phyloP scores from a whole-genome alignment of 1,140 invertebrate genomes.

The Laupala kohalensis region DNA sequence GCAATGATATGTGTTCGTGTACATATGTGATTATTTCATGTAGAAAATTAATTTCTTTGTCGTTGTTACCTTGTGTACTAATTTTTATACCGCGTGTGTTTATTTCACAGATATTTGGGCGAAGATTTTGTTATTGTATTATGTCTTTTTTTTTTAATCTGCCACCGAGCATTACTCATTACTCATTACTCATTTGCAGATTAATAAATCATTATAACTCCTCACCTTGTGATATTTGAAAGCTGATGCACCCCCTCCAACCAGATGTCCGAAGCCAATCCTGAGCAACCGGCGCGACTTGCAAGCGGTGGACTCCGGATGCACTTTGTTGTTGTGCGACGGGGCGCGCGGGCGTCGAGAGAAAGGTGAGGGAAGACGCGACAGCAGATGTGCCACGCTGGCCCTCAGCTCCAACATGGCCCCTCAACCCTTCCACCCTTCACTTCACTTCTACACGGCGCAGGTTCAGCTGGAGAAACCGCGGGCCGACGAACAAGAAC shows the following conservation, averaged over 20 bases:
- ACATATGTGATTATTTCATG: no score
- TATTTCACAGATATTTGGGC: no score
- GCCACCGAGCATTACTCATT: no score
- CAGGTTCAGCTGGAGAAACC: background rate
- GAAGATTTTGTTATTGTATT: no score
- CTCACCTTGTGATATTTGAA: conserved; percentile 6
- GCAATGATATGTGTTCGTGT: no score
- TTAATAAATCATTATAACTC: no score
- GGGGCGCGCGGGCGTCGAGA: background rate
- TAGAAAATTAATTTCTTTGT: no score
- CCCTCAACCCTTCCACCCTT: background rate
- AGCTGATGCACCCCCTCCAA: background rate
- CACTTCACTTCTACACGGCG: background rate
- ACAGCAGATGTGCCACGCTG: conserved; percentile 1
- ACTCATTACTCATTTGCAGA: no score
- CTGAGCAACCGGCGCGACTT: conserved; percentile 1
- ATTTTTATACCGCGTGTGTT: no score
- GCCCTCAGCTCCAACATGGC: conserved; percentile 5
- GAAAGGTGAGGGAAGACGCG: conserved; percentile 1
- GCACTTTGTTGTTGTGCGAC: background rate
- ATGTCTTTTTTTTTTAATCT: no score
- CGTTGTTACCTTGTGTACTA: no score
- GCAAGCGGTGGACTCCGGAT: background rate
- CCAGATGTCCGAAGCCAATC: background rate
- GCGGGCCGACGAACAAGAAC: background rate